Evolutionary conservation across 1,140 invertebrate genomes (phyloP), one percentile per base, ranked within the genome.

Genomic region (Bombus waltoni): DNA sequence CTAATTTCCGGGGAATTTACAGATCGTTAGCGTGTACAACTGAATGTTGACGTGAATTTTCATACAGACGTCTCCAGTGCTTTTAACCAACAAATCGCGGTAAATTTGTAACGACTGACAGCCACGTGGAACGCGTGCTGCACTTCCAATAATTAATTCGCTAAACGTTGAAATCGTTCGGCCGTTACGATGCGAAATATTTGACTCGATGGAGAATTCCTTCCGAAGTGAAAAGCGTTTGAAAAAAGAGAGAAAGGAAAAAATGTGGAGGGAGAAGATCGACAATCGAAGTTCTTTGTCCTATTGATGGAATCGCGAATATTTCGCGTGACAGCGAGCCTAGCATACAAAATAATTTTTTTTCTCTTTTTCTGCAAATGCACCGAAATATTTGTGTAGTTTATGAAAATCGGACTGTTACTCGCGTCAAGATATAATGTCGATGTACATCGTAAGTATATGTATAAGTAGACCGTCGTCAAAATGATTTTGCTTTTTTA

Each of bases 1-100:
- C 72, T 82, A 86, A 86, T 81, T 82, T 82, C 85, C 85, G 62
- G 59, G 72, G 80, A 82, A 86, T 85, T 85, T 85, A 85, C 83
- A 81, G 83, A 85, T 85, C 77, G 83, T 85, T 85, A 85, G 42
- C 78, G 80, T 74, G 72, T 32, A 71, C 62, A 81, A 86, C 82
- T 85, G 83, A 85, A 73, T 73, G 78, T 85, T 85, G 83, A 81
- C 83, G 78, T 35, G 83, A 42, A 85, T 85, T 85, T 85, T 81
- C 83, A 85, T 85, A 72, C 53, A 73, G 70, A 59, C 78, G 77
- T 81, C 78, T 85, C 68, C 57, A 73, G 70, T 42, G 83, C 83
- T 85, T 85, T 81, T 81, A 66, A 42, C 77, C 83, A 73, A 85
- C 83, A 74, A 85, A 85, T 85, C 83, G 77, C 77, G 83, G 83